Base-by-base conservation (phyloP, 1,140 invertebrate species). In the Copidosoma floridanum region DNA sequence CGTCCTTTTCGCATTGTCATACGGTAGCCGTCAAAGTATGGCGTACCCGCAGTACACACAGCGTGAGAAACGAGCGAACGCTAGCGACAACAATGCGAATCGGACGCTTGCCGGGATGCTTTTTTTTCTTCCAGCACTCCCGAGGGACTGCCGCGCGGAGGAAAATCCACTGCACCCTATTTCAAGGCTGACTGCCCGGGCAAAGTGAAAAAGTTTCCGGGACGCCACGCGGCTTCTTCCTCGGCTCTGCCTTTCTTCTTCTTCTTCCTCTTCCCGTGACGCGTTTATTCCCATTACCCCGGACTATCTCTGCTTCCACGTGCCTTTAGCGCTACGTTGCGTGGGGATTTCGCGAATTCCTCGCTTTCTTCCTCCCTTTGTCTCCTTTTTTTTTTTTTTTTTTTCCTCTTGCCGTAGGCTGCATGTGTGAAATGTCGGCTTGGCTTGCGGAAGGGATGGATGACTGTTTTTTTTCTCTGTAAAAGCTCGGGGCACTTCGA, bases 141-240 rank as follows among this genome's bases (percentile, higher is more conserved):
- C 56, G 55, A 18, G 61, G 24, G 57, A 61, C 6, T 32, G 29
- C 29, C 6, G 6, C 29, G 12, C 29, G n/a, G n/a, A n/a, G n/a
- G n/a, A n/a, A n/a, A n/a, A n/a, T 12, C 29, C 6, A 32, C 20
- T 26, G 23, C n/a, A 4, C 65, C 61, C 70, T 69, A 76, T 77
- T 76, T 76, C 73, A 74, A 72, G 71, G 68, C 68, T 75, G 71
- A 73, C 69, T 72, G 72, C 63, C 57, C 67, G 63, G 63, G 66
- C 64, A 74, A 72, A 74, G 71, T 76, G 72, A 75, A 77, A 76
- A 75, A 76, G 54, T 76, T 71, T 67, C 48, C 58, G 54, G 64
- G 48, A 40, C 58, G 32, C 51, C n/a, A 60, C 58, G 16, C 44
- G 44, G 63, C n/a, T n/a, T n/a, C n/a, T n/a, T n/a, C n/a, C n/a